phyloP scores from a whole-genome alignment of 2,888 invertebrate species.

The Dendrolimus pini region DNA sequence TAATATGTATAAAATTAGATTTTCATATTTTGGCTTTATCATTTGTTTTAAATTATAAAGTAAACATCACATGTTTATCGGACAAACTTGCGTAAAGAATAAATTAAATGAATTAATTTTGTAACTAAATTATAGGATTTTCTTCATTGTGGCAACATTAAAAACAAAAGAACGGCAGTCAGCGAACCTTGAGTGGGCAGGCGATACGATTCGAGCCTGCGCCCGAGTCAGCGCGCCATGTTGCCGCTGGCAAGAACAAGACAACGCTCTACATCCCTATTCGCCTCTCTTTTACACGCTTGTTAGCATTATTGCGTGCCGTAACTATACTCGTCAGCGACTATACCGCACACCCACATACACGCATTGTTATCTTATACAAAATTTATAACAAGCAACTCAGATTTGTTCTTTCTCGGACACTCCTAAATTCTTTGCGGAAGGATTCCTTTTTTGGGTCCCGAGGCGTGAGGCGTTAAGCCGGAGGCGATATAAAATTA shows the following conservation, averaged over 20 bases:
- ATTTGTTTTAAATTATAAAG: no score
- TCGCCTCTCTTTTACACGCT: slow-evolving; percentile 56
- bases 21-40: no score
- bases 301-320: slow-evolving; percentile 76
- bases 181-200: slow-evolving; percentile 80
- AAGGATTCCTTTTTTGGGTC: slow-evolving; percentile 58
- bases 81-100: no score
- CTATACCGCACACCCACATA: slow-evolving; percentile 70
- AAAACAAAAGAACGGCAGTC: slow-evolving; percentile 78
- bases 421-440: slow-evolving; percentile 73
- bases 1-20: no score
- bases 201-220: slow-evolving; percentile 80
- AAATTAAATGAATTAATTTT: not conserved
- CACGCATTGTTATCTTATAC: slow-evolving; percentile 72
- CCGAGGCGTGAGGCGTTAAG: slow-evolving; percentile 37
- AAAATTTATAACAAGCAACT: slow-evolving; percentile 74
- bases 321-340: slow-evolving; percentile 74
- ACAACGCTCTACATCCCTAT: slow-evolving; percentile 40
- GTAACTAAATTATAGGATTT: slow-evolving; percentile 15
- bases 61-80: no score
- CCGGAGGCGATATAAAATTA: slow-evolving; percentile 55
- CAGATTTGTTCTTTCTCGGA: slow-evolving; percentile 63
- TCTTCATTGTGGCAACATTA: slow-evolving; percentile 58
- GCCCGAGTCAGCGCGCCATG: slow-evolving; percentile 77
- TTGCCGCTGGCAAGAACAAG: slow-evolving; percentile 55